A percentile compares a stretch with the other conserved stretches of the same genome.
Evolutionary conservation across 2,797 vertebrate genomes (phyloP).

Genomic region (Hyperoplus lanceolatus): DNA sequence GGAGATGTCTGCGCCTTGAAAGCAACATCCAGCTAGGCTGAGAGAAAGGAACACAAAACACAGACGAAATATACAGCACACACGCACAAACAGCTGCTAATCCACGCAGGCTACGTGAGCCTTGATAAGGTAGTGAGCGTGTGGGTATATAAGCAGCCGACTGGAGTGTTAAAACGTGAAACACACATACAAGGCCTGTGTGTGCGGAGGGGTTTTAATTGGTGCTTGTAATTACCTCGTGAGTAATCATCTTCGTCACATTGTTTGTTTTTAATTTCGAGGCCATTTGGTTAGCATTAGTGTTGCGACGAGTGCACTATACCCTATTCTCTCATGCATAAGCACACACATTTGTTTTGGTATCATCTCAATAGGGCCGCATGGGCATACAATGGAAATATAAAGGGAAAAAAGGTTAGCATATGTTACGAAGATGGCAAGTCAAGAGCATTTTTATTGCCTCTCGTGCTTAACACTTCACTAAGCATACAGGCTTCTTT

Average conservation of each 20-base stretch:
- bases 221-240: slow-evolving; percentile 54
- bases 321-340: neutral
- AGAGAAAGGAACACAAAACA: slow-evolving; percentile 55
- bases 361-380: neutral
- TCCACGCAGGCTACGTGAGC: slow-evolving; percentile 39
- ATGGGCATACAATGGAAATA: slow-evolving; percentile 12
- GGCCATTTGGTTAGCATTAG: slow-evolving; percentile 11
- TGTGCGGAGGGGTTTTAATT: slow-evolving; percentile 56
- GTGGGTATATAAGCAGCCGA: slow-evolving; percentile 31
- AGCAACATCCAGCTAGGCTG: slow-evolving; percentile 43
- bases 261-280: slow-evolving; percentile 56
- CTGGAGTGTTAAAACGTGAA: slow-evolving; percentile 36
- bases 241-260: slow-evolving; percentile 44
- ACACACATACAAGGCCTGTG: slow-evolving; percentile 18
- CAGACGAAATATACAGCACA: slow-evolving; percentile 48
- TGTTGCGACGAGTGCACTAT: slow-evolving; percentile 4
- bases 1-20: slow-evolving; percentile 64
- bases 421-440: slow-evolving; percentile 8
- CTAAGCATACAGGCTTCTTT: slow-evolving; percentile 15
- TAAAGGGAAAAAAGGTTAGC: neutral
- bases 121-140: slow-evolving; percentile 31
- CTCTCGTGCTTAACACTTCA: slow-evolving; percentile 38
- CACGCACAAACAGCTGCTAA: slow-evolving; percentile 57
- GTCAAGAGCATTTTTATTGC: slow-evolving; percentile 18
- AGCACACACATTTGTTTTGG: neutral